Evolutionary conservation across 2,113 vertebrate genomes (phyloP), one percentile per base, ranked within the genome.

Genomic region (Hymenochirus boettgeri): DNA sequence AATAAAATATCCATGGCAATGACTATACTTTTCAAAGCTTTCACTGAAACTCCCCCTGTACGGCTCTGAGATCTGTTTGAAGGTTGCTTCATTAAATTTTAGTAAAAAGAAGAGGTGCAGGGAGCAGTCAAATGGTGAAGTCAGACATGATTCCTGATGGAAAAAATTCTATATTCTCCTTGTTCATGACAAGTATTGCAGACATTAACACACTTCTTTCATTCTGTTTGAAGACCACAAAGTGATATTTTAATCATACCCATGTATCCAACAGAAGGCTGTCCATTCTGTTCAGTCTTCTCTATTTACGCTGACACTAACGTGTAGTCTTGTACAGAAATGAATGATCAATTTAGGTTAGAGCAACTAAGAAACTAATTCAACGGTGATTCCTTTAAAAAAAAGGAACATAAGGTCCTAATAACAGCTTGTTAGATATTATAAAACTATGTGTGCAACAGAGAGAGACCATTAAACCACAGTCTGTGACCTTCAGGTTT

Each of bases 61-160:
- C 39, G 50, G 27, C 26, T 50, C 29, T 3, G 45, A 18, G 21
- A 19, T 46, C 29, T 19, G 54, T 67, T 59, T 59, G 64, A 67
- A 67, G 64, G 59, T 67, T 24, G 24, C 64, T 67, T 59, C 47
- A 59, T 67, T 67, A 67, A 67, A 67, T 59, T 17, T 67, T n/a
- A 67, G 64, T 52, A 24, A 24, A 67, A 42, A 15, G 24, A 46
- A 66, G 55, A 58, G 64, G 64, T 51, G 45, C 55, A 21, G 33
- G 3, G 55, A 18, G n/a, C 8, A 58, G 64, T 66, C 45, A 66
- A 55, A 39, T 39, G 46, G 15, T 27, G 46, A 13, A 13, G 3
- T 13, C 27, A 51, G 47, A 59, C 47, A 59, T 52, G 64, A 53
- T 29, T 15, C 56, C 27, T 47, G 33, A 59, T 56, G 52, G 31